Conservation (phyloP, 2,797 vertebrate genomes). For the Molossus molossus region DNA sequence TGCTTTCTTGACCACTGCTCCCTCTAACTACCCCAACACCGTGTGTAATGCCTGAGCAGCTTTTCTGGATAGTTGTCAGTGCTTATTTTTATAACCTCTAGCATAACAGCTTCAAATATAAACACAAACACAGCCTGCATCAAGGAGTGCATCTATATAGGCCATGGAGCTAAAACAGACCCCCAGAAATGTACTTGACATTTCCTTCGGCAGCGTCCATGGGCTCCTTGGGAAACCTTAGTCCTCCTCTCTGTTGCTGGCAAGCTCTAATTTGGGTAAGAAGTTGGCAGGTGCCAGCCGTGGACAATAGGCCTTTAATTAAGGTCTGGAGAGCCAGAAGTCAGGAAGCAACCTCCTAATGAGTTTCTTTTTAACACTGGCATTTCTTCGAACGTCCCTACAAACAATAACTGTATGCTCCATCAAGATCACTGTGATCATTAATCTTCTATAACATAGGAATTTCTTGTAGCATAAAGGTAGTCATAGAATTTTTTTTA, state of each 20-base stretch:
- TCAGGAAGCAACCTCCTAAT: slow-evolving; percentile 6
- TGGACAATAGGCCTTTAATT: slow-evolving; percentile 76
- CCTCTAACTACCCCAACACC: not conserved
- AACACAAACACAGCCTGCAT: slow-evolving; percentile 56
- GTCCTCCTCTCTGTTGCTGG: not conserved
- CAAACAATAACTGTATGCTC: slow-evolving; percentile 1
- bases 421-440: slow-evolving; percentile 6
- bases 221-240: slow-evolving; percentile 30
- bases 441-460: slow-evolving; percentile 40
- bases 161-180: not conserved
- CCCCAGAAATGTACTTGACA: slow-evolving; percentile 12
- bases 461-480: slow-evolving; percentile 52
- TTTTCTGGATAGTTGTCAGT: slow-evolving; percentile 62
- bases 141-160: slow-evolving; percentile 17
- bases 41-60: slow-evolving; percentile 17
- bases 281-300: slow-evolving; percentile 55
- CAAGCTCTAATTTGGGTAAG: slow-evolving; percentile 8
- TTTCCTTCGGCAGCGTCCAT: not conserved
- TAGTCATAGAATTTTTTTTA: not conserved
- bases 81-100: slow-evolving; percentile 69
- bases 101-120: slow-evolving; percentile 57
- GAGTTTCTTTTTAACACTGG: slow-evolving; percentile 37
- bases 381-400: slow-evolving; percentile 54
- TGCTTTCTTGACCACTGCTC: not conserved
- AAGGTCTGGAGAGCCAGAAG: not conserved